Evolutionary conservation across 92 coral and sea anemone species (phyloP).

Genomic region (Galaxea fascicularis): DNA sequence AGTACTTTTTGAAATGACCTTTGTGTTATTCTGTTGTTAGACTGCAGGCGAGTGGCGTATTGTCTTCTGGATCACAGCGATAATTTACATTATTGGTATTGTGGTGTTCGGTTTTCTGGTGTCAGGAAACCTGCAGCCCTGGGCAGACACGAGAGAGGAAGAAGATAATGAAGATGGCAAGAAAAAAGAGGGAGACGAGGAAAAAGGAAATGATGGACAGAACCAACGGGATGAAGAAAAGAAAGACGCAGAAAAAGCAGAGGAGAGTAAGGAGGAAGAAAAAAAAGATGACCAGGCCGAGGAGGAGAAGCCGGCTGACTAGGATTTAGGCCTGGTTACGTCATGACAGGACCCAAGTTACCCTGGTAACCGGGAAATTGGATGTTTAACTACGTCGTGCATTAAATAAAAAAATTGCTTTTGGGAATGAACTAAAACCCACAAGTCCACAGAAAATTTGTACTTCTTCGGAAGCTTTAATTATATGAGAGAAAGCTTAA

Average conservation of each 20-base stretch:
- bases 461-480: no score
- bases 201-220: conserved; percentile 49
- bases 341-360: neutral
- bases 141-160: conserved; percentile 82
- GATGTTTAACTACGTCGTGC: neutral
- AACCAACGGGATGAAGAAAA: conserved; percentile 58
- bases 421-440: neutral
- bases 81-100: conserved; percentile 90
- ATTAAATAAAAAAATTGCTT: neutral
- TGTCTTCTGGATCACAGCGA: conserved; percentile 97
- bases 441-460: neutral
- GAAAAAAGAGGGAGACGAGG: conserved; percentile 41
- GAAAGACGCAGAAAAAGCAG: conserved; percentile 64
- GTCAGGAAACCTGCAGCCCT: conserved; percentile 92
- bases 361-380: neutral
- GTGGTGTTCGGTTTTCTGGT: conserved; percentile 89
- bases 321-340: neutral
- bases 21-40: conserved; percentile 25
- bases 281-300: conserved; percentile 58
- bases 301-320: conserved; percentile 57
- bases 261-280: conserved; percentile 56
- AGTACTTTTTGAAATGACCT: neutral
- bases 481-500: no score
- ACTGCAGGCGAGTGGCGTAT: conserved; percentile 97
- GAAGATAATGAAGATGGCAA: conserved; percentile 64